These are phyloP conservation scores for Boulengeromyrus knoepffleri DNA, from an alignment of 2,113 vertebrate species.

Conservation along the genomic window DNA sequence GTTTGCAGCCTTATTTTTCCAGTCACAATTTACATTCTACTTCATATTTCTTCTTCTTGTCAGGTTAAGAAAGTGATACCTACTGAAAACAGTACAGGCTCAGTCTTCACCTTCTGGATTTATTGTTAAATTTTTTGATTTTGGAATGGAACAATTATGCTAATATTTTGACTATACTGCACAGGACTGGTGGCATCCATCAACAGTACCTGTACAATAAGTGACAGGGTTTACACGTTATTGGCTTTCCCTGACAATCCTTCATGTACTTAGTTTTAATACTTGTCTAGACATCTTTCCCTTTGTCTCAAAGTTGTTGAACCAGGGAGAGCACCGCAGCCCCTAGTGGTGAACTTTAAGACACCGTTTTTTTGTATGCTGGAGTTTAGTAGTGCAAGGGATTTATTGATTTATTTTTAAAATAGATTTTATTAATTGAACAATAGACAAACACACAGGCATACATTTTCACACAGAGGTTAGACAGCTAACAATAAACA, in stretches of 20 bases:
- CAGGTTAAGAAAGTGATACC: not conserved
- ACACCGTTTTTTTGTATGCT: not conserved
- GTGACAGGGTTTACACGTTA: not conserved
- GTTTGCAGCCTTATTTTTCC: not conserved
- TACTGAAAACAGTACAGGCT: not conserved
- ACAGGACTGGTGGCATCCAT: not conserved
- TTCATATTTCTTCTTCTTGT: not conserved
- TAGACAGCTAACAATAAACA: not conserved
- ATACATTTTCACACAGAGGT: not conserved
- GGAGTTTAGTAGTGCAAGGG: not conserved
- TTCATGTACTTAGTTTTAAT: not conserved
- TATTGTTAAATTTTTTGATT: not conserved
- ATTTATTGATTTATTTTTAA: not conserved
- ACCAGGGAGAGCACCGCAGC: not conserved
- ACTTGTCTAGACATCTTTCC: not conserved
- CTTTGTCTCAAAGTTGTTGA: not conserved
- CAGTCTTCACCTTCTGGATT: not conserved
- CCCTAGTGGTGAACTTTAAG: not conserved
- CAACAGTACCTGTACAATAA: not conserved
- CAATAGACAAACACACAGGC: not conserved
- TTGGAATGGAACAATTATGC: not conserved
- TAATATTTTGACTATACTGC: not conserved
- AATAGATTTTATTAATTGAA: not conserved
- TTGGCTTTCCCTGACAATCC: not conserved
- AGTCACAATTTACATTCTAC: not conserved